phyloP scores from a whole-genome alignment of 2,797 vertebrate genomes.

The Hemibagrus guttatus region DNA sequence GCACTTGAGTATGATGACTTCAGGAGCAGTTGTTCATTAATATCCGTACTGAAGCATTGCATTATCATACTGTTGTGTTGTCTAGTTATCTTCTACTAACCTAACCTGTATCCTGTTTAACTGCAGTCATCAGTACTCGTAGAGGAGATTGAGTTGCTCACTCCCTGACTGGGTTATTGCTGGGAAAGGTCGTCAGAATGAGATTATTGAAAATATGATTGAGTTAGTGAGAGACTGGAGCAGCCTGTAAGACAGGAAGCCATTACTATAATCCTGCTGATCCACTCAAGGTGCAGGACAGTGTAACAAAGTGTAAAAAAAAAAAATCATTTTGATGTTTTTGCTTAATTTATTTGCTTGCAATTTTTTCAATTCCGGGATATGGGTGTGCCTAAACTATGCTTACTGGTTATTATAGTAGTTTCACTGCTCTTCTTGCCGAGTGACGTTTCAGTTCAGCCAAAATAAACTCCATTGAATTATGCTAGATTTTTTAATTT shows the following conservation, averaged over 20 bases:
- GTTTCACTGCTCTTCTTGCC: not conserved
- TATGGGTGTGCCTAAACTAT: not conserved
- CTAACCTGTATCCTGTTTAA: not conserved
- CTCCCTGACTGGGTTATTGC: constrained; percentile 47
- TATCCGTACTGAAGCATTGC: not conserved
- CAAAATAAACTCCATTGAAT: not conserved
- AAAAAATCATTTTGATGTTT: not conserved
- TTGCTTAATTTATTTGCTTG: not conserved
- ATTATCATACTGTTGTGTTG: not conserved
- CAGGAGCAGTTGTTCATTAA: not conserved
- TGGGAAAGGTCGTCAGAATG: constrained; percentile 66
- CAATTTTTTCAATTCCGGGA: not conserved
- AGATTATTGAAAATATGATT: constrained; percentile 73
- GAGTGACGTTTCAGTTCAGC: not conserved
- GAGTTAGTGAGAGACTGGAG: constrained; percentile 63
- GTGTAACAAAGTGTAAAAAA: constrained; percentile 18
- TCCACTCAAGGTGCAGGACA: constrained; percentile 53
- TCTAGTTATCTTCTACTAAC: not conserved
- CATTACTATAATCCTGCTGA: constrained; percentile 67
- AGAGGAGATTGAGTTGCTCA: constrained; percentile 49
- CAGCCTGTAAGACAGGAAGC: constrained; percentile 50
- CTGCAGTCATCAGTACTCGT: constrained; percentile 3
- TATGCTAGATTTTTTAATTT: constrained; percentile 7
- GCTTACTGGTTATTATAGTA: not conserved
- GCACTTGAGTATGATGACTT: not conserved